Evolutionary conservation across 2,888 invertebrate species (phyloP).

Genomic region (Lasioglossum zephyrum): DNA sequence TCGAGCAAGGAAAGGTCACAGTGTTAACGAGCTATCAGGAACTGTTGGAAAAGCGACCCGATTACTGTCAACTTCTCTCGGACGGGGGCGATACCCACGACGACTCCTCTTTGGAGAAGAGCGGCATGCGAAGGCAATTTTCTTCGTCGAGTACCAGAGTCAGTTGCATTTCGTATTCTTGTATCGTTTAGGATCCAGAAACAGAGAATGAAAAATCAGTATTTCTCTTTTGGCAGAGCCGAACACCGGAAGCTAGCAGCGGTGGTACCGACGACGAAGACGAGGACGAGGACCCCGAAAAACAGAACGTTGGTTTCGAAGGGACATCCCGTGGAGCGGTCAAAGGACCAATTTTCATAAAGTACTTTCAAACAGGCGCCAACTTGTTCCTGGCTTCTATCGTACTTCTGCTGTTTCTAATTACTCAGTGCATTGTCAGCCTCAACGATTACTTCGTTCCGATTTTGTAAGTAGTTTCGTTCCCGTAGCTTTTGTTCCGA

Average conservation of each 20-base stretch:
- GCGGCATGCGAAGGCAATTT: slow-evolving; percentile 74
- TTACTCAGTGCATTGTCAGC: slow-evolving; percentile 87
- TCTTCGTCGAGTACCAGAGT: slow-evolving; percentile 80
- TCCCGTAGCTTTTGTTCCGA: background rate
- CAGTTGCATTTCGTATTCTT: slow-evolving; percentile 35
- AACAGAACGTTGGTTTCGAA: slow-evolving; percentile 80
- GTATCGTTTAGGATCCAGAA: background rate
- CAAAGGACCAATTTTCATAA: slow-evolving; percentile 82
- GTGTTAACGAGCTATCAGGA: slow-evolving; percentile 77
- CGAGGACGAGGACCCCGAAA: slow-evolving; percentile 76
- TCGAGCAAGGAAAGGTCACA: slow-evolving; percentile 79
- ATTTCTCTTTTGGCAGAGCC: slow-evolving; percentile 75
- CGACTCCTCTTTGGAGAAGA: slow-evolving; percentile 71
- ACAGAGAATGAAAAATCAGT: background rate
- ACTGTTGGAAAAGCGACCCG: slow-evolving; percentile 75
- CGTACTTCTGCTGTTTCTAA: slow-evolving; percentile 85
- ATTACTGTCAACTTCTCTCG: slow-evolving; percentile 76
- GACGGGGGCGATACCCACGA: slow-evolving; percentile 74
- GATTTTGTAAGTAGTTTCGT: slow-evolving; percentile 75
- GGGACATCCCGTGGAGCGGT: slow-evolving; percentile 84
- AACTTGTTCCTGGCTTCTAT: slow-evolving; percentile 84
- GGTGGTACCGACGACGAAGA: slow-evolving; percentile 77
- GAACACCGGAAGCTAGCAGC: slow-evolving; percentile 77
- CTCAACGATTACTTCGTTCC: slow-evolving; percentile 89
- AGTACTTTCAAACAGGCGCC: slow-evolving; percentile 86